A percentile compares a stretch with the other conserved stretches of the same genome.
Evolutionary conservation across 2,797 vertebrate genomes (phyloP).

Genomic region (Aphelocoma californica): DNA sequence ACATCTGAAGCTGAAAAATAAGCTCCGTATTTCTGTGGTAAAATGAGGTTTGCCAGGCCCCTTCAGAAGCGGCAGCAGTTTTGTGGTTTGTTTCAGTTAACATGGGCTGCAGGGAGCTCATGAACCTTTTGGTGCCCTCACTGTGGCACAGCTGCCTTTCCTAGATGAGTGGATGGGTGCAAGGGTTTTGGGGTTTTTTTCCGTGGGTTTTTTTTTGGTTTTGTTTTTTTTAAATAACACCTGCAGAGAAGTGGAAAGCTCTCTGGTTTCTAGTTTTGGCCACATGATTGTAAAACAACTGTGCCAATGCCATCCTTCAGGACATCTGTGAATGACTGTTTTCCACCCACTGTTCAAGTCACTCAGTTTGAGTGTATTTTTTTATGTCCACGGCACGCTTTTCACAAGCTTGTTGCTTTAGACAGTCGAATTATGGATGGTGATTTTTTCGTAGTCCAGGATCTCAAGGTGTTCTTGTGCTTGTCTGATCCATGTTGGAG

Average conservation of each 20-base stretch:
- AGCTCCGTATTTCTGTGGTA: constrained; percentile 38
- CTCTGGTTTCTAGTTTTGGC: constrained; percentile 13
- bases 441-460: neutral
- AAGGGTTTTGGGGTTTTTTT: neutral
- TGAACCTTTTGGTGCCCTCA: neutral
- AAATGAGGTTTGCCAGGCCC: neutral
- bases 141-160: neutral
- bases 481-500: neutral
- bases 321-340: neutral
- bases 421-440: neutral
- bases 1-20: constrained; percentile 34
- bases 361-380: neutral
- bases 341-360: neutral
- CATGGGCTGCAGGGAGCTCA: rapidly evolving
- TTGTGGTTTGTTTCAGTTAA: constrained; percentile 49
- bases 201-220: neutral
- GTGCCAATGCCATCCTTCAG: neutral
- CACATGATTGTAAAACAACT: neutral
- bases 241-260: neutral
- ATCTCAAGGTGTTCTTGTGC: neutral
- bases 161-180: neutral
- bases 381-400: neutral
- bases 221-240: neutral
- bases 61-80: neutral
- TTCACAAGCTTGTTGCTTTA: neutral